phyloP scores from a whole-genome alignment of 2,113 vertebrate genomes.

The Urocitellus parryii region DNA sequence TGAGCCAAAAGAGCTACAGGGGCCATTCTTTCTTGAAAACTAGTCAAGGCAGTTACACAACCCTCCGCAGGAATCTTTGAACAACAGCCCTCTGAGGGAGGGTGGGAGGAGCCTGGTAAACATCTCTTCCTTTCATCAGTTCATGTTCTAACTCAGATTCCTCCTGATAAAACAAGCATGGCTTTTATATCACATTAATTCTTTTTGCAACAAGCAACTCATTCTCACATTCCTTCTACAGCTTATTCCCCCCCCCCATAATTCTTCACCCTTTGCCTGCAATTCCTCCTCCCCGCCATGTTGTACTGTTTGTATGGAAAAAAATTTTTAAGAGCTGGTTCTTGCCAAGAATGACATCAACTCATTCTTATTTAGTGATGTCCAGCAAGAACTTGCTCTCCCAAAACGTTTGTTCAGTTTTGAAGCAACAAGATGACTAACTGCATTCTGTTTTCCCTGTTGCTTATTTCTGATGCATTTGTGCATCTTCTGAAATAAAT shows the following conservation, averaged over 20 bases:
- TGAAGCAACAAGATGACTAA: slow-evolving; percentile 83
- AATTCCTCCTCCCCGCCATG: slow-evolving; percentile 57
- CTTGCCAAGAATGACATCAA: slow-evolving; percentile 91
- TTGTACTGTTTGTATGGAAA: slow-evolving; percentile 86
- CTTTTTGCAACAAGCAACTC: slow-evolving; percentile 72
- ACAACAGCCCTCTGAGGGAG: slow-evolving; percentile 39
- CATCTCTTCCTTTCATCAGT: slow-evolving; percentile 78
- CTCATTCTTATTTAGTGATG: slow-evolving; percentile 91
- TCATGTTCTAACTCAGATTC: slow-evolving; percentile 73
- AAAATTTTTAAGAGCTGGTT: slow-evolving; percentile 49
- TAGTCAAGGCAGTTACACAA: slow-evolving; percentile 83
- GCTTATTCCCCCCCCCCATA: slow-evolving; percentile 54
- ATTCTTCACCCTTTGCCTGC: slow-evolving; percentile 68
- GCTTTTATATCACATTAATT: slow-evolving; percentile 72
- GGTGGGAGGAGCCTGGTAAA: slow-evolving; percentile 67
- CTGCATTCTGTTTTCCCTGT: slow-evolving; percentile 78
- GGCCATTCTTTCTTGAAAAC: slow-evolving; percentile 63
- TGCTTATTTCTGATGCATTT: slow-evolving; percentile 72
- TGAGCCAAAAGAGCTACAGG: slow-evolving; percentile 57
- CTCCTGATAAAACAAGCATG: slow-evolving; percentile 75
- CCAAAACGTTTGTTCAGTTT: slow-evolving; percentile 86
- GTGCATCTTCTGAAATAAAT: slow-evolving; percentile 61
- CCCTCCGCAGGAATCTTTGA: slow-evolving; percentile 57
- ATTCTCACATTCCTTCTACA: slow-evolving; percentile 69
- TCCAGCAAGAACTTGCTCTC: slow-evolving; percentile 85